These are phyloP conservation scores for Sorex maritimensis DNA, from an alignment of 2,797 vertebrate species.

Conservation along the genomic window DNA sequence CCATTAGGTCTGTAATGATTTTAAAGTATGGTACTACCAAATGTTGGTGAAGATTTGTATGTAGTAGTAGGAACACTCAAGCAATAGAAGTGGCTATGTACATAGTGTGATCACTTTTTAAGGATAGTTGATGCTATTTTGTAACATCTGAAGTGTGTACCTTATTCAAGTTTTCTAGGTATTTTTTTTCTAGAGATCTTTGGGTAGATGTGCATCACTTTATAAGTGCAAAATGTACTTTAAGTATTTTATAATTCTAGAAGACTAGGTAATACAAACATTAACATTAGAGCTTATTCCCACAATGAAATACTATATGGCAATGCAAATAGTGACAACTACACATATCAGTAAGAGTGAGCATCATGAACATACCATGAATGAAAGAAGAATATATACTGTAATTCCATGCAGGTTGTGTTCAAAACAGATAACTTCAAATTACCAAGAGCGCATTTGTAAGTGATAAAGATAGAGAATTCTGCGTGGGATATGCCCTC, in stretches of 20 bases:
- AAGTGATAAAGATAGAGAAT: background rate
- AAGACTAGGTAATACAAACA: background rate
- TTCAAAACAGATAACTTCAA: background rate
- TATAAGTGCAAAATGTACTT: background rate
- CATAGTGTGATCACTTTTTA: background rate
- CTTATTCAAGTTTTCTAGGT: constrained; percentile 3
- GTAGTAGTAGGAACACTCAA: background rate
- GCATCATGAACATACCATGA: constrained; percentile 11
- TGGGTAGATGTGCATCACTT: background rate
- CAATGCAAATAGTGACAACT: background rate
- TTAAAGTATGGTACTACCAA: background rate
- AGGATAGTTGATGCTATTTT: background rate
- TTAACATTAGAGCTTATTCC: background rate
- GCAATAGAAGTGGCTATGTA: background rate
- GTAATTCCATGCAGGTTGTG: background rate
- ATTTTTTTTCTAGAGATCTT: constrained; percentile 12
- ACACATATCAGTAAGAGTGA: background rate
- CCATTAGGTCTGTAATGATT: background rate
- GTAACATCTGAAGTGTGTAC: background rate
- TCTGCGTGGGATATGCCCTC: too few species aligned
- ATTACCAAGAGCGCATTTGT: background rate
- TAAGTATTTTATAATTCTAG: background rate
- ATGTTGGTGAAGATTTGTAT: background rate
- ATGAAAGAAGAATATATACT: background rate
- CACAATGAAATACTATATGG: background rate